phyloP scores from a whole-genome alignment of 64 coral and sea anemone genomes.

The Hydrozoanthus tunicans region DNA sequence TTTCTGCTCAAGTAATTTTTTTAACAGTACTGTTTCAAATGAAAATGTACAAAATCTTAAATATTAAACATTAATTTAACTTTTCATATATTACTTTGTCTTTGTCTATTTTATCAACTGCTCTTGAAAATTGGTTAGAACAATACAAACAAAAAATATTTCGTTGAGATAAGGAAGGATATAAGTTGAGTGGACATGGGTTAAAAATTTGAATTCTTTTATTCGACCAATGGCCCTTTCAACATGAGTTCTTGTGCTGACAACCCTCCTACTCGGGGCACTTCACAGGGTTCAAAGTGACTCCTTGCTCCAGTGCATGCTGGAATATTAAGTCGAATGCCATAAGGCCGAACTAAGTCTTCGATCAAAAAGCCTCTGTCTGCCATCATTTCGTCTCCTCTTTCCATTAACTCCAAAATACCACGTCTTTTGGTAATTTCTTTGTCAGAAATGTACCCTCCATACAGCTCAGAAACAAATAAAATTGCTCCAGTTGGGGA shows the following conservation, averaged over 20 bases:
- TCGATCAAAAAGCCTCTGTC: constrained; percentile 27
- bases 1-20: constrained; percentile 9
- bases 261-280: neutral
- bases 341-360: neutral
- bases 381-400: constrained; percentile 16
- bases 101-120: neutral
- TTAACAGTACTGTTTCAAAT: neutral
- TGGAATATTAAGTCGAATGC: neutral
- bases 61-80: neutral
- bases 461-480: neutral
- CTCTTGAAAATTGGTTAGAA: constrained; percentile 10
- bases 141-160: constrained; percentile 23
- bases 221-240: neutral
- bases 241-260: neutral
- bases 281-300: neutral
- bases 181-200: neutral
- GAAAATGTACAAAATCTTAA: neutral
- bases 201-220: constrained; percentile 27
- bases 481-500: neutral
- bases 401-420: constrained; percentile 8
- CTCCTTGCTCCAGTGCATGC: neutral
- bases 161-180: constrained; percentile 34
- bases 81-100: neutral
- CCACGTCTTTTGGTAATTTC: neutral
- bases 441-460: neutral